A percentile compares a stretch with the other conserved stretches of the same genome.
phyloP scores from a whole-genome alignment of 1,140 invertebrate genomes.

The Cydia pomonella region DNA sequence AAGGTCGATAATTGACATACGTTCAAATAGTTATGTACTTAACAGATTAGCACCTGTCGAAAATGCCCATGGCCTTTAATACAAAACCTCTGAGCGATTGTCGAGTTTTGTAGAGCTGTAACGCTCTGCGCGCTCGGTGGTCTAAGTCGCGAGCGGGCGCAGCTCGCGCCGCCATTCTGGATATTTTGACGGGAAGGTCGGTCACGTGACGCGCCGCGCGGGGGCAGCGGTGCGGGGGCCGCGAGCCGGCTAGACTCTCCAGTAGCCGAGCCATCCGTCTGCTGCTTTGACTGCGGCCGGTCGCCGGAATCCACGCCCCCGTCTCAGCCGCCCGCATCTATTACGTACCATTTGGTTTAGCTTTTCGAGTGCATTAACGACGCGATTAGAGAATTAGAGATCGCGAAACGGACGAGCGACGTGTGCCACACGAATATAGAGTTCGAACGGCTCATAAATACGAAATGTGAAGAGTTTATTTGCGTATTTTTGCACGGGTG shows the following conservation, averaged over 20 bases:
- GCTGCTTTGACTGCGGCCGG: conserved; percentile 75
- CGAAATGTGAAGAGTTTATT: conserved; percentile 47
- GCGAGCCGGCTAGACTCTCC: conserved; percentile 80
- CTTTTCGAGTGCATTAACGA: conserved; percentile 31
- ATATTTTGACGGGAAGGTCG: conserved; percentile 90
- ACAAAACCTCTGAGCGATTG: conserved; percentile 2
- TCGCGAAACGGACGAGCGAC: not conserved
- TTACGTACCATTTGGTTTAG: conserved; percentile 46
- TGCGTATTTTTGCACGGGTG: conserved; percentile 69
- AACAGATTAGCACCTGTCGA: not conserved
- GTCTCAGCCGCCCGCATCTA: conserved; percentile 48
- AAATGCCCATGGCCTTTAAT: too few species aligned
- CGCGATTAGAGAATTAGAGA: not conserved
- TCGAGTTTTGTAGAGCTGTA: not conserved
- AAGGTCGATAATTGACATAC: too few species aligned
- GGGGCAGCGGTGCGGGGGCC: conserved; percentile 58
- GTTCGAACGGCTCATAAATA: conserved; percentile 19
- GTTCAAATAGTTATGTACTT: too few species aligned
- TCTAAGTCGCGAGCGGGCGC: conserved; percentile 59
- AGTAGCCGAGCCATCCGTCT: conserved; percentile 81
- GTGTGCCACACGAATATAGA: conserved; percentile 23
- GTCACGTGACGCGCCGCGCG: conserved; percentile 79
- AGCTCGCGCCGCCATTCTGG: conserved; percentile 80
- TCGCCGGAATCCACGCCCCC: conserved; percentile 68
- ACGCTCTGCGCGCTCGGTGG: conserved; percentile 5